Conservation (phyloP, 2,113 vertebrate genomes). For the Catagonus wagneri region DNA sequence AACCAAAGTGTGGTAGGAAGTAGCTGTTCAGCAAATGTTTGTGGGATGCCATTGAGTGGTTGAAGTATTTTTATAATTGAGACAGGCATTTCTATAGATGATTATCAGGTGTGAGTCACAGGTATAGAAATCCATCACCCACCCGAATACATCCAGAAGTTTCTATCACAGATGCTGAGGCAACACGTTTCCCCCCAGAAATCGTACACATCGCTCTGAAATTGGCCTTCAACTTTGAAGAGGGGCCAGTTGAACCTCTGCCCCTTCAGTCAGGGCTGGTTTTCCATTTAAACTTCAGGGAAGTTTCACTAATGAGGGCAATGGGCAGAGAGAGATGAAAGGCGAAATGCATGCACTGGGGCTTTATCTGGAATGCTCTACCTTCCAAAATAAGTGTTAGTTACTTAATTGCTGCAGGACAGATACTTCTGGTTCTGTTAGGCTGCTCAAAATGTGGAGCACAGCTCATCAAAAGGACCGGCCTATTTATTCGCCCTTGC, state of each 20-base stretch:
- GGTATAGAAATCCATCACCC: neutral
- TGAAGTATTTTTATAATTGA: conserved; percentile 1
- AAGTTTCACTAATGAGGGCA: neutral
- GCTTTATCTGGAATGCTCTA: neutral
- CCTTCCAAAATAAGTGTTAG: neutral
- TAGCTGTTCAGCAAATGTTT: neutral
- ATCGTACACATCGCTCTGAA: neutral
- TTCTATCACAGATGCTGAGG: neutral
- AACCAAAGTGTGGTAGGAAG: neutral
- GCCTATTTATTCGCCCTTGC: conserved; percentile 52
- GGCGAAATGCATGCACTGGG: neutral
- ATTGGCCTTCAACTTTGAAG: neutral
- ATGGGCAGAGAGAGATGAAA: neutral
- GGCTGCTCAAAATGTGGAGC: neutral
- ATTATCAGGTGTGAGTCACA: conserved; percentile 5
- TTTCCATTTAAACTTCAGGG: neutral
- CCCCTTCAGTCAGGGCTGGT: neutral
- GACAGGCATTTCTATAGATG: conserved; percentile 9
- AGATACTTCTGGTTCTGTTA: neutral
- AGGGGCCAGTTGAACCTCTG: neutral
- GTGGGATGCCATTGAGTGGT: neutral
- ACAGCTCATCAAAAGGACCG: neutral
- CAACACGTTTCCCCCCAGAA: neutral
- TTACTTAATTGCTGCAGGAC: neutral
- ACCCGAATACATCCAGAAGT: neutral